Conservation (phyloP, 2,113 vertebrate species). For the Nothocercus nigrocapillus region DNA sequence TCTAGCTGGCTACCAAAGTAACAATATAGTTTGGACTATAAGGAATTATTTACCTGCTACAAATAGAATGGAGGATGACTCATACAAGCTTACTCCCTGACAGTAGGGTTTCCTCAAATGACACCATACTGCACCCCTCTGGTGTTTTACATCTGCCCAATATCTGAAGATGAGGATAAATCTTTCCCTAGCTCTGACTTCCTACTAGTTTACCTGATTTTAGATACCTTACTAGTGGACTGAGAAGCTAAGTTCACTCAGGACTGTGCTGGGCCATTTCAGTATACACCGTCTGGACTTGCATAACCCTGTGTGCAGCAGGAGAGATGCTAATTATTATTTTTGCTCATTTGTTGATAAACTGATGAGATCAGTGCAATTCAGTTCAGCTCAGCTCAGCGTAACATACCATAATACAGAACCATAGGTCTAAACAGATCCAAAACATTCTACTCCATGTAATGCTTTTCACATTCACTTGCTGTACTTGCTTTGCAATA, state of each 20-base stretch:
- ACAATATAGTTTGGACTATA: constrained; percentile 29
- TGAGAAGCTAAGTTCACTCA: background rate
- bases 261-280: background rate
- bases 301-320: background rate
- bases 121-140: background rate
- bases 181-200: background rate
- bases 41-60: constrained; percentile 51
- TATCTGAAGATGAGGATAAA: constrained; percentile 8
- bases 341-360: constrained; percentile 3
- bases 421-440: background rate
- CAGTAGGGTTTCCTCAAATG: background rate
- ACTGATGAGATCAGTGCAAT: background rate
- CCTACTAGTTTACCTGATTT: background rate
- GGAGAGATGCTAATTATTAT: background rate
- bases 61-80: constrained; percentile 34
- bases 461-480: constrained; percentile 19
- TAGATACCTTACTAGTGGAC: background rate
- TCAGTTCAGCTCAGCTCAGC: background rate
- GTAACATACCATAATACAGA: background rate
- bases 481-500: constrained; percentile 21
- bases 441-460: background rate
- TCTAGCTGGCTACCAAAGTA: constrained; percentile 56
- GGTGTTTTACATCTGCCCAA: background rate
- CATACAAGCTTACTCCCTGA: background rate
- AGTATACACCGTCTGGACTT: background rate